Evolutionary conservation across 2,113 vertebrate species (phyloP).

Genomic region (Pelusios castaneus): DNA sequence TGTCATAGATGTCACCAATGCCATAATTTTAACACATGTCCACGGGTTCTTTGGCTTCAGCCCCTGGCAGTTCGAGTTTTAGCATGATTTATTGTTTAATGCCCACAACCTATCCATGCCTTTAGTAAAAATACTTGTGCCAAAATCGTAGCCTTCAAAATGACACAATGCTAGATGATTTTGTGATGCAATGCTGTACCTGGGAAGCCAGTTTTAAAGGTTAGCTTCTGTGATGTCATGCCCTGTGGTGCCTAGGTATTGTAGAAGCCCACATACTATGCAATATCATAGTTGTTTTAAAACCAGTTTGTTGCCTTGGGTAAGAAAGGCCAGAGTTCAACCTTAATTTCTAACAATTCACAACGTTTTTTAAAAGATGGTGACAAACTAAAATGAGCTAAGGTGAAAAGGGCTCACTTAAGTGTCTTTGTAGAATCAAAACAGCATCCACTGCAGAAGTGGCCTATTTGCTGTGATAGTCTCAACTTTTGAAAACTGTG

Average conservation of each 20-base stretch:
- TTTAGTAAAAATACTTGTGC: neutral
- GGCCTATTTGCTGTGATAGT: conserved; percentile 64
- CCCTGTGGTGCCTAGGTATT: conserved; percentile 59
- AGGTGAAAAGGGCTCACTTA: conserved; percentile 36
- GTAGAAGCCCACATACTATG: conserved; percentile 51
- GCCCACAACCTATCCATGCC: neutral
- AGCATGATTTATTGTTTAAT: neutral
- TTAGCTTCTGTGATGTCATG: conserved; percentile 34
- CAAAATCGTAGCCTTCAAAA: neutral
- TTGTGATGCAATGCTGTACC: conserved; percentile 17
- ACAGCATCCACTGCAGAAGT: conserved; percentile 55
- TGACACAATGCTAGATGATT: conserved; percentile 13
- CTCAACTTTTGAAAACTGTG: conserved; percentile 62
- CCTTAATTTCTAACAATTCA: conserved; percentile 55
- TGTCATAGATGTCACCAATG: neutral
- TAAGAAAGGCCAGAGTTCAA: conserved; percentile 40
- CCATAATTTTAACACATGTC: neutral
- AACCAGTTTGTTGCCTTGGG: conserved; percentile 43
- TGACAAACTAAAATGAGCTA: conserved; percentile 10
- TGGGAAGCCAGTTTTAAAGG: conserved; percentile 43
- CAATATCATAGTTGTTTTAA: conserved; percentile 15
- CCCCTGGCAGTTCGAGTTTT: neutral
- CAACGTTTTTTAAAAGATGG: conserved; percentile 44
- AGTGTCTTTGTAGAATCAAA: conserved; percentile 61
- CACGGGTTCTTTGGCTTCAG: neutral